These are phyloP conservation scores for Opisthograptis luteolata DNA, from an alignment of 2,888 invertebrate genomes.

Conservation along the genomic window DNA sequence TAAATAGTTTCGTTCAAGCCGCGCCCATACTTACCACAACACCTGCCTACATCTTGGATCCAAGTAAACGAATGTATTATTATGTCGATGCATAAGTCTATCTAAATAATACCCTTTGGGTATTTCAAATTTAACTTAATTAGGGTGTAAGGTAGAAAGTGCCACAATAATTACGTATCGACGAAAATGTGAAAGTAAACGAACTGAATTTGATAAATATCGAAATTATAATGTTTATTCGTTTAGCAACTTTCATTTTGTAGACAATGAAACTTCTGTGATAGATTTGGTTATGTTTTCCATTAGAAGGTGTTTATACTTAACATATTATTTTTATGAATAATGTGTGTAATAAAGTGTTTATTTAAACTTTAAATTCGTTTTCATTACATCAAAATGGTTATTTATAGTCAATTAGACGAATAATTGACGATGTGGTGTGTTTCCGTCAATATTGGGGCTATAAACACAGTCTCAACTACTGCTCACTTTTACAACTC, in stretches of 20 bases:
- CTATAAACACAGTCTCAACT: conserved; percentile 52
- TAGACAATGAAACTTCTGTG: conserved; percentile 60
- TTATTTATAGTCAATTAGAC: too few relatives aligned
- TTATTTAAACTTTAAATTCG: neutral
- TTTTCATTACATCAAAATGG: too few relatives aligned
- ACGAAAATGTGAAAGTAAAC: conserved; percentile 47
- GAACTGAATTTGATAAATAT: conserved; percentile 39
- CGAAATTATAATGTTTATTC: conserved; percentile 26
- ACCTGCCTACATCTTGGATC: conserved; percentile 73
- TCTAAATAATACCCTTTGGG: conserved; percentile 7
- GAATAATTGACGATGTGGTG: conserved; percentile 17
- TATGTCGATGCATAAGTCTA: conserved; percentile 64
- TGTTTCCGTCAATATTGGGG: conserved; percentile 54
- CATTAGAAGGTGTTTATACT: conserved; percentile 7
- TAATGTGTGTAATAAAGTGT: neutral
- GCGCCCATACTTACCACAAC: conserved; percentile 69
- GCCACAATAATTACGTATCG: conserved; percentile 53
- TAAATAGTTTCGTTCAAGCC: conserved; percentile 70
- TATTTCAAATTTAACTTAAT: conserved; percentile 32
- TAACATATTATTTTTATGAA: neutral
- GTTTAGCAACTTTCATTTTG: conserved; percentile 14
- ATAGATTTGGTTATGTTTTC: conserved; percentile 57
- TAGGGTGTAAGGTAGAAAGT: conserved; percentile 59
- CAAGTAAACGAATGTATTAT: conserved; percentile 80
- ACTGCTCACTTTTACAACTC: conserved; percentile 40